Evolutionary conservation across 2,888 invertebrate genomes (phyloP).

Genomic region (Morpho deidamia): DNA sequence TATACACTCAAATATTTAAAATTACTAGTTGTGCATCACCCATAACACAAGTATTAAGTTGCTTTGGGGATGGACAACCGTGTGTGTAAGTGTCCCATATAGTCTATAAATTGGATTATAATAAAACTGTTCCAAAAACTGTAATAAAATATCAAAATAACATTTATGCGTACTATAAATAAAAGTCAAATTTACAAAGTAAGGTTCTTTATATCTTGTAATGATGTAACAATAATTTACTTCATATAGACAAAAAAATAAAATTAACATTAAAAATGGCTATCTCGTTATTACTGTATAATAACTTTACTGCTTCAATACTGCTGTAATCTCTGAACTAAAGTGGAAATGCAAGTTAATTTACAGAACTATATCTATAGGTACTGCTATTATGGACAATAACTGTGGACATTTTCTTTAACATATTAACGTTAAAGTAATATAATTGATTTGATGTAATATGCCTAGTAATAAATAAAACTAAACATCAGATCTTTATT

Average conservation of each 20-base stretch:
- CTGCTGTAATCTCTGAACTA: conserved; percentile 49
- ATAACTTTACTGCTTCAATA: conserved; percentile 37
- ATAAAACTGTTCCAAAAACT: neutral
- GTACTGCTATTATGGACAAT: conserved; percentile 1
- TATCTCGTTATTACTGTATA: conserved; percentile 44
- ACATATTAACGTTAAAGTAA: neutral
- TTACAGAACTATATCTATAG: conserved; percentile 7
- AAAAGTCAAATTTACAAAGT: conserved; percentile 60
- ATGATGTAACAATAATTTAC: conserved; percentile 74
- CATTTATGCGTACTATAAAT: conserved; percentile 4
- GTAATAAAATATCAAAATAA: neutral
- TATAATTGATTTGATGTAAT: no score
- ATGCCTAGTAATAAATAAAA: no score
- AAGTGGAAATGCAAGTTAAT: conserved; percentile 28
- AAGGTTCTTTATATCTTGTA: conserved; percentile 69
- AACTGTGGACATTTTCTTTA: neutral
- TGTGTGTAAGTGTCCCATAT: no score
- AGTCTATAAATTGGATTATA: no score
- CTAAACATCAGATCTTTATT: no score
- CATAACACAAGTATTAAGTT: no score
- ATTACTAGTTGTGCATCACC: no score
- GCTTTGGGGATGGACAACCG: no score
- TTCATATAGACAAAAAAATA: conserved; percentile 56
- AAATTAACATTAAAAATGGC: conserved; percentile 61
- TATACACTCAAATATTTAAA: no score